These are phyloP conservation scores for Oikopleura vanhoeffeni DNA, from an alignment of 23 tunicate species.

Conservation along the genomic window DNA sequence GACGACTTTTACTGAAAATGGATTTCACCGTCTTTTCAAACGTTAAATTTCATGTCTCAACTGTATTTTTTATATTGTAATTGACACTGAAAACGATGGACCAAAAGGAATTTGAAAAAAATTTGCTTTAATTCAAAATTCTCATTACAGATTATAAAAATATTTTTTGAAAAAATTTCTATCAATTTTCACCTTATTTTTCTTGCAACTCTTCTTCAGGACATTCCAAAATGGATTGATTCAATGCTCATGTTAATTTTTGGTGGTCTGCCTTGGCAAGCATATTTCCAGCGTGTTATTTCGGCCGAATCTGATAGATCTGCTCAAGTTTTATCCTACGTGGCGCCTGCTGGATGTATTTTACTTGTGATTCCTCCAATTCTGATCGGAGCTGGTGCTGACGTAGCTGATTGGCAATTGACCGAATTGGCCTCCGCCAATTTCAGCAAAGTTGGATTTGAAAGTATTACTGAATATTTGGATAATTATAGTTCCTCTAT, in stretches of 20 bases:
- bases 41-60: no score
- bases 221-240: conserved; percentile 1
- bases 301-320: conserved; percentile 35
- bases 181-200: no score
- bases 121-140: no score
- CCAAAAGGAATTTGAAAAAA: no score
- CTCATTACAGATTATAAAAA: no score
- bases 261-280: conserved; percentile 98
- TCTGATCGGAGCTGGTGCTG: conserved; percentile 63
- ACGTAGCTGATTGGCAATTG: background rate
- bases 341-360: conserved; percentile 45
- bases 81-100: no score
- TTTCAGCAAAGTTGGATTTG: background rate
- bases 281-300: conserved; percentile 59
- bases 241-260: conserved; percentile 21
- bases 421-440: background rate
- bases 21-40: no score
- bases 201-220: no score
- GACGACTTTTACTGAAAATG: no score
- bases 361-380: conserved; percentile 50
- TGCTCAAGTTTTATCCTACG: conserved; percentile 46
- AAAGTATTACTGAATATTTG: background rate
- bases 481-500: background rate
- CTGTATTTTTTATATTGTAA: no score
- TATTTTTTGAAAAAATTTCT: no score